Conservation (phyloP, 2,113 vertebrate genomes). For the Agapornis roseicollis region DNA sequence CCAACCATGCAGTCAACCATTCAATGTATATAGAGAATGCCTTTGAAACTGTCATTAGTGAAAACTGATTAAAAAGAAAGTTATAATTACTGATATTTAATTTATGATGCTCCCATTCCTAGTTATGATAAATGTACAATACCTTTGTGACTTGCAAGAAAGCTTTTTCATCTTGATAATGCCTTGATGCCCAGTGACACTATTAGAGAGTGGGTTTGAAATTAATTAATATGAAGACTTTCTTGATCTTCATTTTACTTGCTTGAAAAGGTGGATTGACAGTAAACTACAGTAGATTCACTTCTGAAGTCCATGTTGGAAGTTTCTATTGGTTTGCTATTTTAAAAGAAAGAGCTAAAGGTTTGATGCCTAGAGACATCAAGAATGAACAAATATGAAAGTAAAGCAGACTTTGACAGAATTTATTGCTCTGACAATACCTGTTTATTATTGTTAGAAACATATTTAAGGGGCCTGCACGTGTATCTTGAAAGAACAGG, state of each 20-base stretch:
- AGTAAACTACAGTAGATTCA: neutral
- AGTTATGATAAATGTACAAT: neutral
- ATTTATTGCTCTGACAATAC: neutral
- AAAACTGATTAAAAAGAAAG: constrained; percentile 3
- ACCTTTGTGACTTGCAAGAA: neutral
- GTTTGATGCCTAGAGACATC: neutral
- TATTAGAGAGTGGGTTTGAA: neutral
- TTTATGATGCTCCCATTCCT: neutral
- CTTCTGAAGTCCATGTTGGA: neutral
- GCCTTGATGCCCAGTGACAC: neutral
- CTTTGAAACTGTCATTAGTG: neutral
- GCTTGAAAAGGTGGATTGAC: neutral
- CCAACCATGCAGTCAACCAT: neutral
- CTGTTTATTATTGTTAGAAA: neutral
- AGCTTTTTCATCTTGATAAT: neutral
- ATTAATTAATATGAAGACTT: neutral
- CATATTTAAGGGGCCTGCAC: neutral
- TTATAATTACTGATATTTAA: neutral
- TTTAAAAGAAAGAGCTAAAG: neutral
- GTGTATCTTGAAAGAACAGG: neutral
- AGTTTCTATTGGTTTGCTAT: neutral
- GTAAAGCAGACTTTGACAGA: neutral
- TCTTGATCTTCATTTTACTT: neutral
- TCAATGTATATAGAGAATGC: neutral
- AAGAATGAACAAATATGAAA: neutral